phyloP scores from a whole-genome alignment of 2,888 invertebrate species.

The Andrena fulva region DNA sequence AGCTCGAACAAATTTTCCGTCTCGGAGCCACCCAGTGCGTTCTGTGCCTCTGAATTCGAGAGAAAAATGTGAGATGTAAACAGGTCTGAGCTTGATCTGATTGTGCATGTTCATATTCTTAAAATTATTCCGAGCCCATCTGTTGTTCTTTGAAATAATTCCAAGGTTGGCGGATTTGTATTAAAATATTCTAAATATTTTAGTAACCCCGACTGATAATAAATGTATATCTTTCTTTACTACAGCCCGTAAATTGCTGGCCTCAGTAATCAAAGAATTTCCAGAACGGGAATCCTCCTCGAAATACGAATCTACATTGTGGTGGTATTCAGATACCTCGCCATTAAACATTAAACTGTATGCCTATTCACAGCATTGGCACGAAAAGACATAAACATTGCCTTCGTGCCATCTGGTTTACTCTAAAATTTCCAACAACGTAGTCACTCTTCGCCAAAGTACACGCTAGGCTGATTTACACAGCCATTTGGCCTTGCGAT shows the following conservation, averaged over 20 bases:
- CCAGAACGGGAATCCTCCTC: background rate
- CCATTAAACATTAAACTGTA: constrained; percentile 2
- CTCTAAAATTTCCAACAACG: too few relatives aligned
- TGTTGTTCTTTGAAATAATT: background rate
- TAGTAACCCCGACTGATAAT: too few relatives aligned
- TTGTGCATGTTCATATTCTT: background rate
- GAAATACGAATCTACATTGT: background rate
- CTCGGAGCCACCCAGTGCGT: background rate
- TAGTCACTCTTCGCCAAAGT: too few relatives aligned
- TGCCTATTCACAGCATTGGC: background rate
- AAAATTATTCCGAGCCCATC: background rate
- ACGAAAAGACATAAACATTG: too few relatives aligned
- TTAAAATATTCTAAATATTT: background rate
- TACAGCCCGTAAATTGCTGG: background rate
- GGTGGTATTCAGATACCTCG: constrained; percentile 7
- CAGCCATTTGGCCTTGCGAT: too few relatives aligned
- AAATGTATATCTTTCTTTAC: background rate
- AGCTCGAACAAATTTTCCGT: background rate
- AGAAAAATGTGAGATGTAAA: background rate
- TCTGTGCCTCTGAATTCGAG: background rate
- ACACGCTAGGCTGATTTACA: too few relatives aligned
- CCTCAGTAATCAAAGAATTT: constrained; percentile 2
- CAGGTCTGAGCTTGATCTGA: background rate
- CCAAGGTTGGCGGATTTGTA: background rate
- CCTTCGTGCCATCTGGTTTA: too few relatives aligned